These are phyloP conservation scores for Hydractinia symbiolongicarpus DNA, from an alignment of 30 jellyfish, hydroid and myxozoan species.

Conservation along the genomic window DNA sequence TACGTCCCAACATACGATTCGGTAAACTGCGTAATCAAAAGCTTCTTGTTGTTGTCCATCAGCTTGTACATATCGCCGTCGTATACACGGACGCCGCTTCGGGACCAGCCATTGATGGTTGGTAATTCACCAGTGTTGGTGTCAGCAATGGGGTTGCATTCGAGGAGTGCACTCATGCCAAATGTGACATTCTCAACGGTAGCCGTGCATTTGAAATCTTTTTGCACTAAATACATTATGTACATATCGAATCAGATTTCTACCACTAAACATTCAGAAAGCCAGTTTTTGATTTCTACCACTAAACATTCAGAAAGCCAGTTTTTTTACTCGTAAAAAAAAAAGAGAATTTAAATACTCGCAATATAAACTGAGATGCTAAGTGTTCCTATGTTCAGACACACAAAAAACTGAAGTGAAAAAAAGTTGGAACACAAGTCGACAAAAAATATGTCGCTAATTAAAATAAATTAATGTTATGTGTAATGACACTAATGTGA, in stretches of 20 bases:
- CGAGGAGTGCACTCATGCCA: background rate
- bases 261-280: background rate
- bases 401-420: no score
- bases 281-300: no score
- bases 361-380: no score
- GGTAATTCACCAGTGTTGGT: background rate
- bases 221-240: background rate
- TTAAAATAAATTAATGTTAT: no score
- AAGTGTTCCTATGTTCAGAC: no score
- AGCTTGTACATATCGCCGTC: background rate
- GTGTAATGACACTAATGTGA: no score
- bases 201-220: background rate
- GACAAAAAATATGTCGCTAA: no score
- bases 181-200: background rate
- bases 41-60: background rate
- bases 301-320: no score
- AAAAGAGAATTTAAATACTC: no score
- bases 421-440: no score
- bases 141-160: background rate
- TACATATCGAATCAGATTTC: background rate
- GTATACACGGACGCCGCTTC: background rate
- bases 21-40: background rate
- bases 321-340: no score
- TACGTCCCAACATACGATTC: background rate
- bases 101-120: conserved; percentile 8